Evolutionary conservation across 2,888 invertebrate genomes (phyloP), one percentile per base, ranked within the genome.

Genomic region (Dasypolia templi): DNA sequence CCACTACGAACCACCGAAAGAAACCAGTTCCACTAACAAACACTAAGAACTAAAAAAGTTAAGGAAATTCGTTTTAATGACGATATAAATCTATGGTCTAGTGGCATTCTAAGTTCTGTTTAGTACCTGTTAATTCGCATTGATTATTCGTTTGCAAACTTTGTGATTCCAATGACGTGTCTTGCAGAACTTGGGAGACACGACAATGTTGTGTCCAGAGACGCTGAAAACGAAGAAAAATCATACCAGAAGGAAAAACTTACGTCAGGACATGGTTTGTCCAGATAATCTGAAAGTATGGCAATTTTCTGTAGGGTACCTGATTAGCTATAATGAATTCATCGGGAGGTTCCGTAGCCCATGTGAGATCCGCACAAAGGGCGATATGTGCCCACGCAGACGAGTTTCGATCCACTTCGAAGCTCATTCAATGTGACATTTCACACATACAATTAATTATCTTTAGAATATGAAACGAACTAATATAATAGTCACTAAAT

Each of bases 401-500:
- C 90, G 93, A 92, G 87, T 93, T 92, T 85, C 94, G 94, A 94
- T 95, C 96, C 94, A 94, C 95, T 89, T 95, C 95, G 95, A 95
- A 95, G 95, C 91, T 96, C 96, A 96, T 96, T 96, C 96, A 96
- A 96, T 95, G 96, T 94, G 93, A 93, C 96, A 96, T 95, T 89
- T 92, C 94, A 93, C 91, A 87, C 94, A 93, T 92, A 93, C 90
- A 93, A 93, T 92, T 93, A 95, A 93, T 93, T 93, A 92, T 92
- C 91, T 93, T 93, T 93, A 94, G 87, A 91, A 89, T 93, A 93
- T 92, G 90, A 93, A 93, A 94, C 88, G 88, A 93, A 93, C 91
- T 93, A 95, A 93, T 93, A 94, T 91, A 94, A 93, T 93, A 93
- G 89, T 92, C 93, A 94, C 94, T 94, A 95, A 93, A 93, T 93